Evolutionary conservation across 2,113 vertebrate genomes (phyloP).

Genomic region (Saguinus imperator): DNA sequence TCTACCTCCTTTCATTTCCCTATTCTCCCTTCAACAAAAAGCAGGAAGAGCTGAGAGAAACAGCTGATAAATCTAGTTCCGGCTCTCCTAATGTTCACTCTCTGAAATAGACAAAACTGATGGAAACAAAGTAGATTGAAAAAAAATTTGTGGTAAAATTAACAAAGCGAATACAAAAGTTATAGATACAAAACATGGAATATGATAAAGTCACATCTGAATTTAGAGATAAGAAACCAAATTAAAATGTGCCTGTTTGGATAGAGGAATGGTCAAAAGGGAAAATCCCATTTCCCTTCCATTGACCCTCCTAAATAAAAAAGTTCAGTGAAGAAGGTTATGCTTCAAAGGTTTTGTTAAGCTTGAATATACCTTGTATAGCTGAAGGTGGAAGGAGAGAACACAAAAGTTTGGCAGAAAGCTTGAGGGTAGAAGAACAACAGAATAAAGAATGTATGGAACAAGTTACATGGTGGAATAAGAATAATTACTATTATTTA

Average conservation of each 20-base stretch:
- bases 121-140: background rate
- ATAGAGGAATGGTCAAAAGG: background rate
- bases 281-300: background rate
- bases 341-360: background rate
- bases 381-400: background rate
- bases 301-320: background rate
- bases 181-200: background rate
- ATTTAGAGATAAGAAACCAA: background rate
- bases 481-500: no score
- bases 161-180: background rate
- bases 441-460: background rate
- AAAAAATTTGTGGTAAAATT: background rate
- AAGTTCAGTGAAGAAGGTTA: background rate
- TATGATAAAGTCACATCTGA: background rate
- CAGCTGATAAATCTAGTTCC: slow-evolving; percentile 9
- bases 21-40: background rate
- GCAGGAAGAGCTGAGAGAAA: background rate
- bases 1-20: background rate
- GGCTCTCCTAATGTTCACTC: background rate
- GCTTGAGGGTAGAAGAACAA: background rate
- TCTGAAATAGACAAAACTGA: background rate
- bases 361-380: background rate
- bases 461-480: background rate
- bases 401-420: background rate
- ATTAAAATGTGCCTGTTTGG: background rate